Conservation (phyloP, 2,888 invertebrate species). For the Opisthograptis luteolata region DNA sequence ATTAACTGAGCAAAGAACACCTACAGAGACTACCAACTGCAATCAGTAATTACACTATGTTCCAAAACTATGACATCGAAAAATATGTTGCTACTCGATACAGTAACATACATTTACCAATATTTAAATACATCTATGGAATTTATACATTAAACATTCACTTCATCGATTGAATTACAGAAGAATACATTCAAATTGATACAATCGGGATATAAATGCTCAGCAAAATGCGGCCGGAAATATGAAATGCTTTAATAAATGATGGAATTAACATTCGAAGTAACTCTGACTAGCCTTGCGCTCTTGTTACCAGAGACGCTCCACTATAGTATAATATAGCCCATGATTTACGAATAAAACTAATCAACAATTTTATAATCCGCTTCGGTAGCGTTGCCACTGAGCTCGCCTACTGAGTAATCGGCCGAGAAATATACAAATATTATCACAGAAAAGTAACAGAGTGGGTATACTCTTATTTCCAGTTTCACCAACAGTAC, state of each 20-base stretch:
- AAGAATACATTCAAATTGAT: conserved; percentile 42
- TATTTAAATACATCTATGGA: conserved; percentile 68
- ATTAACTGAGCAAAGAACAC: conserved; percentile 74
- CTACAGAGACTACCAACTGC: conserved; percentile 58
- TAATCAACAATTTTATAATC: conserved; percentile 66
- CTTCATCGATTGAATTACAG: conserved; percentile 42
- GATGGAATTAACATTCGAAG: conserved; percentile 45
- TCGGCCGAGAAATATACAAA: conserved; percentile 10
- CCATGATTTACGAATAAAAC: conserved; percentile 61
- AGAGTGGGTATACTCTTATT: no score
- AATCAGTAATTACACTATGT: conserved; percentile 54
- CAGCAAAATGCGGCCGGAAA: conserved; percentile 63
- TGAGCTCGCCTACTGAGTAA: conserved; percentile 14
- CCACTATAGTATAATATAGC: conserved; percentile 34
- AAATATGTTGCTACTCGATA: conserved; percentile 66
- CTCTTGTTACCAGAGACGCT: conserved; percentile 33
- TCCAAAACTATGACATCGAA: conserved; percentile 65
- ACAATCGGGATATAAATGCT: conserved; percentile 57
- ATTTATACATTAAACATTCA: conserved; percentile 53
- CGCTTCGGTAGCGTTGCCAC: conserved; percentile 42
- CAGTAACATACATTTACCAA: conserved; percentile 56
- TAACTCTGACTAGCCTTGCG: conserved; percentile 53
- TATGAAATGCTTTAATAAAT: conserved; percentile 42
- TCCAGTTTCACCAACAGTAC: no score
- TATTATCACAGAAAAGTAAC: conserved; percentile 37